These are phyloP conservation scores for Drosophila tropicalis DNA, from an alignment of 1,140 invertebrate species.

Conservation along the genomic window DNA sequence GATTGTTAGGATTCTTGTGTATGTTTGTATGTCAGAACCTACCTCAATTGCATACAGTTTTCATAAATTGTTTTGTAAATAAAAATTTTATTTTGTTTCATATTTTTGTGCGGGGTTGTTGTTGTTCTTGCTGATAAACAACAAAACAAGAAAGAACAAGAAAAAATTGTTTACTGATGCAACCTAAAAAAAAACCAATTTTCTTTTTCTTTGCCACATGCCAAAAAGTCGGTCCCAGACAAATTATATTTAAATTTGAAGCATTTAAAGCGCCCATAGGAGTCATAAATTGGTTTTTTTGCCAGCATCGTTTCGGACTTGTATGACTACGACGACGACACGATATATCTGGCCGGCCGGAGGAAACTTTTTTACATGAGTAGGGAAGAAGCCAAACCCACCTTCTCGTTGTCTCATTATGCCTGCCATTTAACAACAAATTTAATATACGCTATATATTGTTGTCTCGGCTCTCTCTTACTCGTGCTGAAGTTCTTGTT, in stretches of 20 bases:
- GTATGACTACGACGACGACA: too few species aligned
- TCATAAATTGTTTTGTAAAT: neutral
- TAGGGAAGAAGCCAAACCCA: neutral
- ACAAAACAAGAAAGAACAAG: neutral
- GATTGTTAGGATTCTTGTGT: neutral
- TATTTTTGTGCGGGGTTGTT: neutral
- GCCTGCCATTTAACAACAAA: slow-evolving; percentile 75
- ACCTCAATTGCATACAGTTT: neutral
- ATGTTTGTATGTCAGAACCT: neutral
- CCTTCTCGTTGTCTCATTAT: slow-evolving; percentile 62
- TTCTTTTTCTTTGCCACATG: neutral
- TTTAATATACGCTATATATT: slow-evolving; percentile 67
- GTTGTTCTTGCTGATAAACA: neutral
- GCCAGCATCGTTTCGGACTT: neutral
- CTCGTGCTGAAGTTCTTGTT: slow-evolving; percentile 8
- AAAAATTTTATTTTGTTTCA: neutral
- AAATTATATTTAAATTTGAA: slow-evolving; percentile 60
- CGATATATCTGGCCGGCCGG: neutral
- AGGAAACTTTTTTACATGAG: slow-evolving; percentile 33
- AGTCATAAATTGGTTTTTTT: slow-evolving; percentile 46
- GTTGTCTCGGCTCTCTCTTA: slow-evolving; percentile 28
- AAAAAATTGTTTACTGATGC: slow-evolving; percentile 5
- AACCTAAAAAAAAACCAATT: slow-evolving; percentile 6
- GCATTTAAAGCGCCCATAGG: slow-evolving; percentile 46
- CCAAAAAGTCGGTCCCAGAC: slow-evolving; percentile 40